phyloP scores from a whole-genome alignment of 1,140 invertebrate genomes.

The Maconellicoccus hirsutus region DNA sequence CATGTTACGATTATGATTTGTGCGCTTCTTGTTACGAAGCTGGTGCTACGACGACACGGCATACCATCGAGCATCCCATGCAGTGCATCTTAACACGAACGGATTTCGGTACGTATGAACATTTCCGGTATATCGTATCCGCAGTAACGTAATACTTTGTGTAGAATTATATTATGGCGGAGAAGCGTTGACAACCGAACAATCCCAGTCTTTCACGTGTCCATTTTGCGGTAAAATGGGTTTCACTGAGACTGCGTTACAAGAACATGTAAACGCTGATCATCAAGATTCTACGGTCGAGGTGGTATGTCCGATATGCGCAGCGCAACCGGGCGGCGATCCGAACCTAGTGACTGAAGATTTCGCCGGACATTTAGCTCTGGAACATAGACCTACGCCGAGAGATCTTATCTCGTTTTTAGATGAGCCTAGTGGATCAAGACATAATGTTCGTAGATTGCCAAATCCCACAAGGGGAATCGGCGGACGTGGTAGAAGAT shows the following conservation, averaged over 20 bases:
- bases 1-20: slow-evolving; percentile 98
- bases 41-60: slow-evolving; percentile 82
- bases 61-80: slow-evolving; percentile 92
- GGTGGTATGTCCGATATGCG: slow-evolving; percentile 94
- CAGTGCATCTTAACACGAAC: slow-evolving; percentile 94
- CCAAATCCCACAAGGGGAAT: slow-evolving; percentile 54
- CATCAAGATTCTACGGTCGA: slow-evolving; percentile 74
- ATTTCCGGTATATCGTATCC: not conserved
- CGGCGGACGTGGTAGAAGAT: slow-evolving; percentile 57
- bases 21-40: slow-evolving; percentile 93
- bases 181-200: slow-evolving; percentile 71
- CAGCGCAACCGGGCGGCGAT: slow-evolving; percentile 86
- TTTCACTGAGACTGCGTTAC: slow-evolving; percentile 78
- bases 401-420: slow-evolving; percentile 78
- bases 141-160: not conserved
- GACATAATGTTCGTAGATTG: slow-evolving; percentile 73
- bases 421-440: slow-evolving; percentile 71
- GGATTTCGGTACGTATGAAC: slow-evolving; percentile 69
- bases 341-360: slow-evolving; percentile 96
- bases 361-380: slow-evolving; percentile 86
- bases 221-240: slow-evolving; percentile 94
- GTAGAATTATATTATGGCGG: slow-evolving; percentile 90
- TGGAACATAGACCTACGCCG: slow-evolving; percentile 69
- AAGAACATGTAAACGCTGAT: slow-evolving; percentile 83
- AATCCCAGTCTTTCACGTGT: slow-evolving; percentile 91